Base-by-base conservation (phyloP, 2,888 invertebrate genomes). In the Listrodromus nycthemerus region DNA sequence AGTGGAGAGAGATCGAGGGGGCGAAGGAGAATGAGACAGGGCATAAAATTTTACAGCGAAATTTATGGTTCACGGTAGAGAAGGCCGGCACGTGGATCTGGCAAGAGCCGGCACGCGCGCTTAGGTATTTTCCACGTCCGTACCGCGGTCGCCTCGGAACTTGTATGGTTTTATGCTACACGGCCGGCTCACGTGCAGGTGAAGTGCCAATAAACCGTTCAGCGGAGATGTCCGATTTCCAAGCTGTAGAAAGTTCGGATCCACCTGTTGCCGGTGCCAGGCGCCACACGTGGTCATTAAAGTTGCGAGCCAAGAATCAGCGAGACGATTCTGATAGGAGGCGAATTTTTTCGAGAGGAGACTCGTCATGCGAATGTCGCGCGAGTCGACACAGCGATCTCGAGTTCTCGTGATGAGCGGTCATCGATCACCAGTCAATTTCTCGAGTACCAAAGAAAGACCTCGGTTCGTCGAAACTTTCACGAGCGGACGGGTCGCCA, bases 171-270 rank as follows among this genome's bases (percentile, higher is more conserved):
- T 37, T 61, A 69, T 37, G n/a, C 21, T 52, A 37, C 27, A 45
- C 13, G 33, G 71, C 41, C 41, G 27, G 67, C 61, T 63, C 63
- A 76, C 69, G 55, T 58, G 27, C 19, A 37, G 41, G 50, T 19
- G 63, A 80, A 76, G 61, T 80, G 83, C 80, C 83, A 74, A 83
- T 83, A 80, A 83, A 80, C 61, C 55, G 74, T 71, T 76, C 69
- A 76, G 61, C 77, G 63, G 63, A 50, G 45, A 84, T 48, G 63
- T 74, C 69, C 61, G 66, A 77, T 81, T 75, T 77, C 63, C 75
- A 84, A 65, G 45, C 58, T 16, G 83, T 85, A 85, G 85, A 85
- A 85, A 85, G 85, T 85, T 85, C 65, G 76, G 37, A 74, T 82
- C 69, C 81, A 85, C 83, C 83, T 83, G 83, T 85, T 85, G 58